Percentiles rank a stretch among this genome's conserved stretches.
Conservation (phyloP, 2,888 invertebrate genomes). For the Athalia rosae region DNA sequence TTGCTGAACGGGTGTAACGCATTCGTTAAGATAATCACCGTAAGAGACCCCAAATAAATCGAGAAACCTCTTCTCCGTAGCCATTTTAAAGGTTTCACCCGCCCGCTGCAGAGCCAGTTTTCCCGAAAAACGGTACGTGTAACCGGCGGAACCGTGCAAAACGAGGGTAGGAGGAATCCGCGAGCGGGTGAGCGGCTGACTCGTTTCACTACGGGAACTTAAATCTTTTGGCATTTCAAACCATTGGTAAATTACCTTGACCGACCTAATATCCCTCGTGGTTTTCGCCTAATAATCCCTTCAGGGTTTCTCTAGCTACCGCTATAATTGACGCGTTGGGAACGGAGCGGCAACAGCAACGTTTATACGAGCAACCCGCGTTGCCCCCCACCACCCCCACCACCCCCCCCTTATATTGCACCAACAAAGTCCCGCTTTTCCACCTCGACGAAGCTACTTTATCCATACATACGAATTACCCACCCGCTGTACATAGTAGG, state of each 20-base stretch:
- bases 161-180: background rate
- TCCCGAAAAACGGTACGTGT: background rate
- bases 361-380: no score
- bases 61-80: conserved; percentile 16
- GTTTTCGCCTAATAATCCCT: conserved; percentile 64
- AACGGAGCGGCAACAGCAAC: no score
- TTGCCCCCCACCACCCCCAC: no score
- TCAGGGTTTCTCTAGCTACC: conserved; percentile 39
- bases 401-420: no score
- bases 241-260: conserved; percentile 52
- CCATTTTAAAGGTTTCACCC: background rate
- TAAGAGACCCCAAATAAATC: conserved; percentile 62
- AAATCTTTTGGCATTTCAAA: conserved; percentile 50
- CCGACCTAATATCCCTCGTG: conserved; percentile 56
- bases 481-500: no score
- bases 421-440: no score
- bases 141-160: conserved; percentile 24
- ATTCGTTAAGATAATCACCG: conserved; percentile 63
- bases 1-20: conserved; percentile 35
- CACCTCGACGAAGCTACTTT: no score
- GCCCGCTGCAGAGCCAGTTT: conserved; percentile 14
- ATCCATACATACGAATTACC: no score
- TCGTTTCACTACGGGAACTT: conserved; percentile 3
- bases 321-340: no score
- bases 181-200: conserved; percentile 8